phyloP scores from a whole-genome alignment of 2,888 invertebrate genomes.

The Torymus auratus region DNA sequence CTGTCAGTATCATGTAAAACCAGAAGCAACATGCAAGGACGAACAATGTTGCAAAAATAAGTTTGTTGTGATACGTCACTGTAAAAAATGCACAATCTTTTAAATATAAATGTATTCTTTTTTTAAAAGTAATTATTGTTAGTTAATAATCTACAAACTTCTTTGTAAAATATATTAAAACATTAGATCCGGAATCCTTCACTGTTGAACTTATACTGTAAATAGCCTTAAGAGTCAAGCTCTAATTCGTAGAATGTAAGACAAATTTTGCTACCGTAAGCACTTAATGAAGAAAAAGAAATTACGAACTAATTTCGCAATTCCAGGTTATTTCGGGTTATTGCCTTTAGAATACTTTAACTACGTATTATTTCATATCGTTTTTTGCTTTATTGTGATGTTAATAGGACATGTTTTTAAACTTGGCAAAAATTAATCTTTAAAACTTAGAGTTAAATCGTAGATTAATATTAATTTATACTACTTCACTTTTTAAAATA shows the following conservation, averaged over 20 bases:
- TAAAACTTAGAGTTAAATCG: too few relatives aligned
- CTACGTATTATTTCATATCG: too few relatives aligned
- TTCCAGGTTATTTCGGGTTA: constrained; percentile 11
- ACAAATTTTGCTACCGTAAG: constrained; percentile 41
- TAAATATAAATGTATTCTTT: too few relatives aligned
- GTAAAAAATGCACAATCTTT: neutral
- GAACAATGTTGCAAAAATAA: neutral
- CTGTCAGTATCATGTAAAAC: neutral
- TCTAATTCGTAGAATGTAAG: constrained; percentile 15
- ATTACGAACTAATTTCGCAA: constrained; percentile 32
- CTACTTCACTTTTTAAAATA: too few relatives aligned
- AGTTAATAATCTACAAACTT: too few relatives aligned
- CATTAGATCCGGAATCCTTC: neutral
- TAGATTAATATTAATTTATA: too few relatives aligned
- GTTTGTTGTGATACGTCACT: constrained; percentile 21
- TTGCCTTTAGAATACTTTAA: too few relatives aligned
- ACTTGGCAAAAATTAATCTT: too few relatives aligned
- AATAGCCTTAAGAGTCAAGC: constrained; percentile 3
- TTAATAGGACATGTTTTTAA: too few relatives aligned
- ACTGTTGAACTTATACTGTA: constrained; percentile 26
- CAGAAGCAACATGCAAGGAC: constrained; percentile 11
- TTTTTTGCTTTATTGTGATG: too few relatives aligned
- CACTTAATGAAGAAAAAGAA: constrained; percentile 13
- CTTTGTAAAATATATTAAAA: too few relatives aligned
- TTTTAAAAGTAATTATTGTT: too few relatives aligned